These are phyloP conservation scores for Conchocele bisecta DNA, from an alignment of 2,888 invertebrate genomes.

Conservation along the genomic window DNA sequence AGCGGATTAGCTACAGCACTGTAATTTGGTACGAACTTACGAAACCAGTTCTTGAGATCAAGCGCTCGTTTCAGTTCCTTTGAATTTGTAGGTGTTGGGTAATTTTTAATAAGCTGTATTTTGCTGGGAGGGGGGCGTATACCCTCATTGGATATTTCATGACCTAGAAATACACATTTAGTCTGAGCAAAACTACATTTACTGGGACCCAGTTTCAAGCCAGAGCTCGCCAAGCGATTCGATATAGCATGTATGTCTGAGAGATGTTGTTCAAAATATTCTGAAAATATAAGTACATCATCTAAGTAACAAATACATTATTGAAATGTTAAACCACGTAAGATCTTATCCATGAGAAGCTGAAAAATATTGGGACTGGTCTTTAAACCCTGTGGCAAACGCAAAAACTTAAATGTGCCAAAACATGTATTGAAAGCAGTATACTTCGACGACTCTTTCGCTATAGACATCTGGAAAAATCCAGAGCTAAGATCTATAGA, in stretches of 20 bases:
- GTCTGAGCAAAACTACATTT: constrained; percentile 27
- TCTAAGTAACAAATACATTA: constrained; percentile 44
- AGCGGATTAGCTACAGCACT: constrained; percentile 33
- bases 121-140: constrained; percentile 35
- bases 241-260: background rate
- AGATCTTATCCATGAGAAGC: constrained; percentile 33
- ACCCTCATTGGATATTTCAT: constrained; percentile 39
- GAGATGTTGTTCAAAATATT: constrained; percentile 15
- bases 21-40: constrained; percentile 38
- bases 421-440: constrained; percentile 33
- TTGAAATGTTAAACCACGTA: constrained; percentile 28
- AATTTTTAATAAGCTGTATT: constrained; percentile 28
- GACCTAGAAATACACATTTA: constrained; percentile 45
- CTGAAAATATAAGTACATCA: constrained; percentile 33
- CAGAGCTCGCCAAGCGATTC: background rate
- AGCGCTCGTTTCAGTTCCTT: constrained; percentile 44
- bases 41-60: constrained; percentile 53
- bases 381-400: constrained; percentile 23
- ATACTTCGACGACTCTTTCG: constrained; percentile 1
- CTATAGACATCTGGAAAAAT: constrained; percentile 41
- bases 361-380: constrained; percentile 39
- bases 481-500: constrained; percentile 4
- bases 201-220: constrained; percentile 11
- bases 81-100: constrained; percentile 26
- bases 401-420: constrained; percentile 26